phyloP scores from a whole-genome alignment of 2,888 invertebrate species.

The Campoplex capitator region DNA sequence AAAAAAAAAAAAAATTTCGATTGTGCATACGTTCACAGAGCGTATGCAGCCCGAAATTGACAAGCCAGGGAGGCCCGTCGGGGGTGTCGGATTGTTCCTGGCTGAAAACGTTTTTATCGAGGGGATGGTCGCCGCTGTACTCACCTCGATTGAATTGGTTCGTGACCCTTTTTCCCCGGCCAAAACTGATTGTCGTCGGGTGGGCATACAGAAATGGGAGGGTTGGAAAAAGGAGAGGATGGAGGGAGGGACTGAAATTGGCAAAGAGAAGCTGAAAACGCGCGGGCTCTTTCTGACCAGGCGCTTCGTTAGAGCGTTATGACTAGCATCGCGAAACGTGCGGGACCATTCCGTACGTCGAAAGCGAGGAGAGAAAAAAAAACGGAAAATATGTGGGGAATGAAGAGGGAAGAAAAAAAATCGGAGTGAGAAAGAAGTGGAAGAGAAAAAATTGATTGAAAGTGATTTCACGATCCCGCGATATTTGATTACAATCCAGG shows the following conservation, averaged over 20 bases:
- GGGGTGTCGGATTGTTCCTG: constrained; percentile 32
- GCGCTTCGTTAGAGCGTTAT: constrained; percentile 66
- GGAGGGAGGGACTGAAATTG: constrained; percentile 15
- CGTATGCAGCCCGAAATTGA: constrained; percentile 6
- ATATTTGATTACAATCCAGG: constrained; percentile 57
- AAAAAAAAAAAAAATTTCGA: background rate
- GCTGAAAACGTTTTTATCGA: constrained; percentile 52
- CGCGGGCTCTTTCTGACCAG: constrained; percentile 42
- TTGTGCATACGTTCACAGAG: background rate
- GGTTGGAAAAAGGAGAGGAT: background rate
- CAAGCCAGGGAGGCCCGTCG: background rate
- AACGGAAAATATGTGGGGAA: constrained; percentile 7
- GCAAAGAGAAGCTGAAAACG: constrained; percentile 35
- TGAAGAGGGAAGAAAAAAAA: constrained; percentile 15
- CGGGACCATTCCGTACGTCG: constrained; percentile 35
- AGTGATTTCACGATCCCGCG: constrained; percentile 56
- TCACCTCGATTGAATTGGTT: constrained; percentile 61
- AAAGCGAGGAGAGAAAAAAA: background rate
- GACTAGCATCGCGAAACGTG: constrained; percentile 55
- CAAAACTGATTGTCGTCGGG: constrained; percentile 61
- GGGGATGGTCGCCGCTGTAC: constrained; percentile 12
- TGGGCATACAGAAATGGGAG: constrained; percentile 9
- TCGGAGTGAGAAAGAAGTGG: background rate
- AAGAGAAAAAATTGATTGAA: constrained; percentile 57
- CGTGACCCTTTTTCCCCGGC: constrained; percentile 62